A percentile compares a stretch with the other conserved stretches of the same genome.
phyloP scores from a whole-genome alignment of 2,888 invertebrate genomes.

The Tetragonula carbonaria region DNA sequence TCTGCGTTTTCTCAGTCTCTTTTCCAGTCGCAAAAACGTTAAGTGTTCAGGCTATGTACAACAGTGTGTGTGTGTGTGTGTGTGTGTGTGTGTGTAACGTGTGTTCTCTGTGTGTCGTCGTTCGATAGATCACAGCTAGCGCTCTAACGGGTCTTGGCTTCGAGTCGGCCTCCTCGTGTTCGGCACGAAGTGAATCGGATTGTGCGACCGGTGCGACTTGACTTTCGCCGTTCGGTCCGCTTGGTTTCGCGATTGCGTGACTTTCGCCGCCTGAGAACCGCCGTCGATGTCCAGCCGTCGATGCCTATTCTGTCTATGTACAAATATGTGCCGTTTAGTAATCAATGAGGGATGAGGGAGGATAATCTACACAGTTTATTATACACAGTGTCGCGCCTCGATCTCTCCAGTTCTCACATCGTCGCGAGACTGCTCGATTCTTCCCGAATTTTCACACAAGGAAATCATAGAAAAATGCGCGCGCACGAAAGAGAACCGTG shows the following conservation, averaged over 20 bases:
- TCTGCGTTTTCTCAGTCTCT: neutral
- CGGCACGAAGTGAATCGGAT: slow-evolving; percentile 21
- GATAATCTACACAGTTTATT: slow-evolving; percentile 43
- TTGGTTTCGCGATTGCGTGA: slow-evolving; percentile 11
- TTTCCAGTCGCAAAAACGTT: no score
- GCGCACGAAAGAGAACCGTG: no score
- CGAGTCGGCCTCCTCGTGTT: slow-evolving; percentile 1
- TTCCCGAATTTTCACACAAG: no score
- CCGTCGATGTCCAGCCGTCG: slow-evolving; percentile 34
- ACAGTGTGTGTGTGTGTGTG: no score
- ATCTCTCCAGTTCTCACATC: neutral
- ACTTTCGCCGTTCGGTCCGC: slow-evolving; percentile 10
- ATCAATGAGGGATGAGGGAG: slow-evolving; percentile 1
- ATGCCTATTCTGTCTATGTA: slow-evolving; percentile 52
- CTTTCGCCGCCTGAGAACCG: slow-evolving; percentile 10
- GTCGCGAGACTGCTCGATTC: no score
- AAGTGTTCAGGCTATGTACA: slow-evolving; percentile 1
- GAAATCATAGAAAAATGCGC: no score
- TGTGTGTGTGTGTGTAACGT: no score
- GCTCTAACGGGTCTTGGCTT: slow-evolving; percentile 20
- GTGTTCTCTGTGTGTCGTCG: neutral
- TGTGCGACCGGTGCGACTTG: slow-evolving; percentile 33
- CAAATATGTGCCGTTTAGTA: slow-evolving; percentile 35
- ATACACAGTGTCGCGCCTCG: slow-evolving; percentile 25
- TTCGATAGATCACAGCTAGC: neutral